These are phyloP conservation scores for Dendrolimus punctatus DNA, from an alignment of 1,140 invertebrate species.

Conservation along the genomic window DNA sequence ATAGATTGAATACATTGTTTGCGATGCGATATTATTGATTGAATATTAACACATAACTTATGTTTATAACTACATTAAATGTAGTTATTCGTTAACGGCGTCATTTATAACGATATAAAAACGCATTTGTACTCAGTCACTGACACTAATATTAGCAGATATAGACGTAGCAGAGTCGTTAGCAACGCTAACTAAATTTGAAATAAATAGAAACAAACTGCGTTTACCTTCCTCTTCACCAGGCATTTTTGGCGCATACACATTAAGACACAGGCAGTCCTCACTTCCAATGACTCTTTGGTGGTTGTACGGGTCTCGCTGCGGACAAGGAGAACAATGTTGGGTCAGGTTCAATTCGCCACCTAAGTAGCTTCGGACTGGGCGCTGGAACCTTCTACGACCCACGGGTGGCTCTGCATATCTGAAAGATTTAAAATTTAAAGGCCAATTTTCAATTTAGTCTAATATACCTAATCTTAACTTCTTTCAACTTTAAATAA, in stretches of 20 bases:
- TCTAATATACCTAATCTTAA: background rate
- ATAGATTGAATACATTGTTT: too few species aligned
- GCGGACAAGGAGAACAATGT: conserved; percentile 73
- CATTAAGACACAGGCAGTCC: conserved; percentile 86
- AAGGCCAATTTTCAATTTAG: background rate
- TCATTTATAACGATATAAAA: too few species aligned
- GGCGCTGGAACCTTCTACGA: conserved; percentile 74
- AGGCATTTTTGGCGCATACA: conserved; percentile 80
- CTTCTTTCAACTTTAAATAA: background rate
- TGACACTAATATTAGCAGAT: too few species aligned
- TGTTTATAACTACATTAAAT: too few species aligned
- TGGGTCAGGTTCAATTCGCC: conserved; percentile 71
- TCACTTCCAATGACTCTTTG: conserved; percentile 73
- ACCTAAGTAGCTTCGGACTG: conserved; percentile 63
- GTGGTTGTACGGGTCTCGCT: conserved; percentile 55
- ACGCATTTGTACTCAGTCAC: too few species aligned
- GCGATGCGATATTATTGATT: too few species aligned
- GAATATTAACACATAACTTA: too few species aligned
- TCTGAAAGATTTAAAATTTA: conserved; percentile 70
- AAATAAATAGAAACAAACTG: conserved; percentile 2
- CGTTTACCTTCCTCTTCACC: conserved; percentile 58
- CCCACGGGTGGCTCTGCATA: conserved; percentile 82
- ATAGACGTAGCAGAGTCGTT: too few species aligned
- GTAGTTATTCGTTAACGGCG: too few species aligned
- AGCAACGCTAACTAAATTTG: too few species aligned